phyloP scores from a whole-genome alignment of 2,797 vertebrate species.

The Helarctos malayanus region DNA sequence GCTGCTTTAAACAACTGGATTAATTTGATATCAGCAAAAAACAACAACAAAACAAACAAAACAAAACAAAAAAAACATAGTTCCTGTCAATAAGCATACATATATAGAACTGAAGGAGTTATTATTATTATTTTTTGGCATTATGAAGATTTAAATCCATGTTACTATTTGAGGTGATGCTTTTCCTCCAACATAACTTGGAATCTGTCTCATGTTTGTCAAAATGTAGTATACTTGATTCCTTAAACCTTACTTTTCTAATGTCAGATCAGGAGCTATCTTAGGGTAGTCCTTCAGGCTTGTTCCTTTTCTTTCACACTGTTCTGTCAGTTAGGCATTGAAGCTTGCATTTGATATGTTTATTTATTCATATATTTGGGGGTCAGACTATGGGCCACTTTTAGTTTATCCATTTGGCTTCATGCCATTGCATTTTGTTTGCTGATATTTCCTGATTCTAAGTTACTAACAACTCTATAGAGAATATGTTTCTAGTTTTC shows the following conservation, averaged over 20 bases:
- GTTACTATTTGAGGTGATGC: neutral
- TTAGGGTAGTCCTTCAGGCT: neutral
- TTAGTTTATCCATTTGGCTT: neutral
- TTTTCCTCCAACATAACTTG: neutral
- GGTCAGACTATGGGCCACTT: neutral
- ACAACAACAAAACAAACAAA: neutral
- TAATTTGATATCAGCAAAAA: slow-evolving; percentile 13
- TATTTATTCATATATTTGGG: neutral
- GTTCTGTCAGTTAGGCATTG: neutral
- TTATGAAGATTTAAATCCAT: neutral
- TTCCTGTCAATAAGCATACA: neutral
- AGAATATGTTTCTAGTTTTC: neutral
- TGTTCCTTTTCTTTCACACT: neutral
- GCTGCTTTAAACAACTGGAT: neutral
- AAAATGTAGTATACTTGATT: neutral
- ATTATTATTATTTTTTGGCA: neutral
- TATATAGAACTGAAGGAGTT: neutral
- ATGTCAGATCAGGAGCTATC: neutral
- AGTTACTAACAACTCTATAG: neutral
- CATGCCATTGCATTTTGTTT: slow-evolving; percentile 6
- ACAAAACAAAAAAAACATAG: neutral
- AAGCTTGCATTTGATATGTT: neutral
- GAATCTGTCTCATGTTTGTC: neutral
- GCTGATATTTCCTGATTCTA: neutral
- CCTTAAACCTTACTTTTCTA: neutral